Evolutionary conservation across 2,797 vertebrate genomes (phyloP).

Genomic region (Gastrophryne carolinensis): DNA sequence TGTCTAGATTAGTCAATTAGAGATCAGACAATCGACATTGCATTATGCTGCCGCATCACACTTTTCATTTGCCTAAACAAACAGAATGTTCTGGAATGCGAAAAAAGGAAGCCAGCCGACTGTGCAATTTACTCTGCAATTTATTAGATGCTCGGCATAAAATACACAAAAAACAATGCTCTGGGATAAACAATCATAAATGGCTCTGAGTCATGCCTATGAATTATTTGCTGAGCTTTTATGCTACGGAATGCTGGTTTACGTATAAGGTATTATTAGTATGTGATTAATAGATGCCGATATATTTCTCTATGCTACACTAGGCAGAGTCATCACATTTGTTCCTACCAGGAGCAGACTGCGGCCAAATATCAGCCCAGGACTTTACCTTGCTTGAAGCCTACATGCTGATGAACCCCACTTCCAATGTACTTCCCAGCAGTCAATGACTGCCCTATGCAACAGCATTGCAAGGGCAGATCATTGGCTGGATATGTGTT

Average conservation of each 20-base stretch:
- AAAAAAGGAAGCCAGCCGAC: neutral
- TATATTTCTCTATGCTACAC: neutral
- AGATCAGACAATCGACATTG: constrained; percentile 42
- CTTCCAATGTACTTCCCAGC: too few species aligned
- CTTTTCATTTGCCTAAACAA: constrained; percentile 38
- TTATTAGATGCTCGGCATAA: constrained; percentile 13
- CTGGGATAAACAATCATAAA: constrained; percentile 7
- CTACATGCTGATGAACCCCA: too few species aligned
- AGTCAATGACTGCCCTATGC: too few species aligned
- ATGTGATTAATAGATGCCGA: neutral
- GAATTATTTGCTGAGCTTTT: neutral
- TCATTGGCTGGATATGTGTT: too few species aligned
- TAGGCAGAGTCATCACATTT: too few species aligned
- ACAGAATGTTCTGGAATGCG: constrained; percentile 32
- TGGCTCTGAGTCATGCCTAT: neutral
- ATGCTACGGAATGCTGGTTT: neutral
- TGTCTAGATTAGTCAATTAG: constrained; percentile 44
- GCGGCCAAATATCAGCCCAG: too few species aligned
- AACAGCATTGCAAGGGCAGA: too few species aligned
- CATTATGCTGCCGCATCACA: constrained; percentile 4
- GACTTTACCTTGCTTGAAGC: too few species aligned
- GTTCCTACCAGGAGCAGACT: too few species aligned
- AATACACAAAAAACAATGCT: neutral
- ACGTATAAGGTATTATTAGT: neutral
- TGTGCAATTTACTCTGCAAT: too few species aligned